Evolutionary conservation across 92 coral and sea anemone genomes (phyloP), one percentile per base, ranked within the genome.

Genomic region (Parazoanthus swiftii): DNA sequence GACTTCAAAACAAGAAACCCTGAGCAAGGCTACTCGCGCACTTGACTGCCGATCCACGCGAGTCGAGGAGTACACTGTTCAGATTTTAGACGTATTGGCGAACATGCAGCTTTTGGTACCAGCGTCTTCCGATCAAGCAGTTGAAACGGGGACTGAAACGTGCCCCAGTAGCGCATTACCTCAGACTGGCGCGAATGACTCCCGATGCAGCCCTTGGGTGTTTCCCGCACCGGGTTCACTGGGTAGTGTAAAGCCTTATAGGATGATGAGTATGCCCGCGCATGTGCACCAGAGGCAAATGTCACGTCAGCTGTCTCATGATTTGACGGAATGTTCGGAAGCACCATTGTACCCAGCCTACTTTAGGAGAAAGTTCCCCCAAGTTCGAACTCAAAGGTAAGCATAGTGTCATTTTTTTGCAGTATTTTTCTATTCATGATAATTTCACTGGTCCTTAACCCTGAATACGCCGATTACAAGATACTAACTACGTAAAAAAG

Each of bases 201-300:
- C 79, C 10, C 78, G 37, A 15, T 33, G 15, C 58, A 86, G 66
- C 51, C 74, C 77, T 86, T 86, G 84, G 90, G 88, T 75, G 46
- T 81, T 81, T 50, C 87, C 79, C 26, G 63, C 81, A 78, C 84
- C 85, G 51, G 94, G 94, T 76, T 89, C 90, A 74, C 0, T 29
- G 33, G 91, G 92, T 63, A 85, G 54, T 33, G 66, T 88, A 77
- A 78, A 85, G 89, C 88, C 90, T 35, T 86, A 85, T 59, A 93
- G 98, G 18, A 89, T 94, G 94, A 83, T 92, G 87, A 94, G 98
- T 76, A 93, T 94, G 72, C 98, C 98, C 35, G 95, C 93, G 35
- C 93, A 94, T 54, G 80, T 94, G 76, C 91, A 94, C 86, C 89
- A 91, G 83, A 82, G 74, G 79, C 90, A 83, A 18, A 76, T 85